Conservation (phyloP, 2,797 vertebrate species). For the Periophthalmus magnuspinnatus region DNA sequence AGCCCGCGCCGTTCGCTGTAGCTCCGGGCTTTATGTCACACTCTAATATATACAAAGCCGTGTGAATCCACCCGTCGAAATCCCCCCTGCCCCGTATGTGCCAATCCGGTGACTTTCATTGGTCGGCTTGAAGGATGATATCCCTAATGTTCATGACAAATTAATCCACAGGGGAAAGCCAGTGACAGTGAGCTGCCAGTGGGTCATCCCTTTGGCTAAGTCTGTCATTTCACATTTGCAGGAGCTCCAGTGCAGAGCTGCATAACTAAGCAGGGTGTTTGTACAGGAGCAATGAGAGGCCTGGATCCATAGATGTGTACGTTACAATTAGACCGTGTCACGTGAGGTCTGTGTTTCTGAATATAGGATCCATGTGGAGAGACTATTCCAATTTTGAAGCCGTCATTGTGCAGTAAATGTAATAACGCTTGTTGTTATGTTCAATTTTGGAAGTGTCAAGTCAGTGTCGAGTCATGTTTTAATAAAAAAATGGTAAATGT, state of each 20-base stretch:
- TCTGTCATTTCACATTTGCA: conserved; percentile 81
- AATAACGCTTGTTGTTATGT: neutral
- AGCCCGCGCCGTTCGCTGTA: conserved; percentile 46
- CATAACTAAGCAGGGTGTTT: conserved; percentile 69
- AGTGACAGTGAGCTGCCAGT: conserved; percentile 77
- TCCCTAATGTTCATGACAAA: conserved; percentile 85
- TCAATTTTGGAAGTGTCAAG: too few species aligned
- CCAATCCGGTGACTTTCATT: conserved; percentile 78
- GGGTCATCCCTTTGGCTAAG: conserved; percentile 79
- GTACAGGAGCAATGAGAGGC: conserved; percentile 53
- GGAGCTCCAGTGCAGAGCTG: conserved; percentile 58
- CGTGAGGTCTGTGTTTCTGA: conserved; percentile 28
- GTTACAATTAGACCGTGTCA: conserved; percentile 31
- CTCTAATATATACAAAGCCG: conserved; percentile 74
- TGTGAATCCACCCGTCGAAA: conserved; percentile 70
- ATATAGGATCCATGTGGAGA: neutral
- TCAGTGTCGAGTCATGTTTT: too few species aligned
- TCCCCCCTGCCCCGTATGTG: conserved; percentile 77
- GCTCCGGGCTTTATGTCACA: conserved; percentile 66
- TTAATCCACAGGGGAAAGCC: conserved; percentile 83
- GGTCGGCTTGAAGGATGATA: conserved; percentile 81
- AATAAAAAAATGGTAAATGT: too few species aligned
- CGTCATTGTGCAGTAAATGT: conserved; percentile 12
- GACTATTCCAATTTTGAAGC: neutral
- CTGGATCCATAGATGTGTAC: conserved; percentile 26